Conservation (phyloP, 1,140 invertebrate genomes). For the Drosophila arawakana region DNA sequence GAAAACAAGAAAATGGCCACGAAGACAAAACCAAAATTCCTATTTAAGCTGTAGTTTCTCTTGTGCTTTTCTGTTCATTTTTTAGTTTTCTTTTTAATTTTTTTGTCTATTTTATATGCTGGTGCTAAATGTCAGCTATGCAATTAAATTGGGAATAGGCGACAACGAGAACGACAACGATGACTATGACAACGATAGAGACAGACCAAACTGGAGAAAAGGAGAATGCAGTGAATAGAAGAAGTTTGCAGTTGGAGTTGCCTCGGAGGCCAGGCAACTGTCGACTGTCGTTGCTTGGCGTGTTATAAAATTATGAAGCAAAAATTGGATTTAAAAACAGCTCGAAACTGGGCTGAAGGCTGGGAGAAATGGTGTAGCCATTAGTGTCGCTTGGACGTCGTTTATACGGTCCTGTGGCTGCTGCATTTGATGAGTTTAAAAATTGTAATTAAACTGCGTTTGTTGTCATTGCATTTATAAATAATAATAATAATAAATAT, state of each 20-base stretch:
- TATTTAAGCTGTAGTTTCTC: constrained; percentile 39
- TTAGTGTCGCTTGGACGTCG: constrained; percentile 65
- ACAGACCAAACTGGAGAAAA: background rate
- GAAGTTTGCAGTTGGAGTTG: background rate
- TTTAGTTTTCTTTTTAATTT: background rate
- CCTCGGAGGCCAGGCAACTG: background rate
- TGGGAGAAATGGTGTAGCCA: constrained; percentile 53
- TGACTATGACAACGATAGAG: constrained; percentile 10
- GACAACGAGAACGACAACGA: constrained; percentile 34
- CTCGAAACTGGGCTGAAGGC: constrained; percentile 26
- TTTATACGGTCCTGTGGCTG: constrained; percentile 43
- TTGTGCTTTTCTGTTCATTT: constrained; percentile 15
- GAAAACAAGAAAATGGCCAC: background rate
- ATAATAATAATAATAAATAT: constrained; percentile 71
- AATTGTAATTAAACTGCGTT: constrained; percentile 83
- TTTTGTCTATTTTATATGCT: constrained; percentile 33
- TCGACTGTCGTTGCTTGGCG: constrained; percentile 24
- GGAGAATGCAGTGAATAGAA: constrained; percentile 7
- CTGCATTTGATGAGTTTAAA: constrained; percentile 81
- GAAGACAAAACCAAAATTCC: constrained; percentile 34
- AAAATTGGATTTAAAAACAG: constrained; percentile 79
- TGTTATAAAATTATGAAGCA: constrained; percentile 75
- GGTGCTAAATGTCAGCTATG: constrained; percentile 80
- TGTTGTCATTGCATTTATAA: constrained; percentile 81
- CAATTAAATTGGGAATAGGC: constrained; percentile 77